Evolutionary conservation across 2,113 vertebrate genomes (phyloP), one percentile per base, ranked within the genome.

Genomic region (Trematocara zebra): DNA sequence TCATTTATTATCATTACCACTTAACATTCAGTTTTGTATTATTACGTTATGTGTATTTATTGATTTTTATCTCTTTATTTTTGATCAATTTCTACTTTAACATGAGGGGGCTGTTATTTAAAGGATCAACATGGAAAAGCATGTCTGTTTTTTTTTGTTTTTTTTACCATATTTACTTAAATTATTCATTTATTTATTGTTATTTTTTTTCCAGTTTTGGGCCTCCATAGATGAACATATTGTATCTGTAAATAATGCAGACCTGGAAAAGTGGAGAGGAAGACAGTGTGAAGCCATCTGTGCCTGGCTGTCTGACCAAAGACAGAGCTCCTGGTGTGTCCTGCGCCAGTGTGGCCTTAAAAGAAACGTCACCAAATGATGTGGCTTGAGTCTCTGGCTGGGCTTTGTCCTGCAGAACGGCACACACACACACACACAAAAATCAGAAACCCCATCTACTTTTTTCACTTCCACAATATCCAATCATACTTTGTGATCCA

Each of bases 221-320:
- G 26, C 26, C 44, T 49, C 72, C 72, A 76, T 0, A 31, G 1
- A 0, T 1, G 7, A 59, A 57, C 5, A 23, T 11, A 23, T 5
- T 17, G 37, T 14, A 8, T 81, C 53, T 33, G 4, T 33, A 5
- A 81, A n/a, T 33, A 4, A 78, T 23, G 15, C 56, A 35, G 35
- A 96, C 95, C 95, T 97, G 96, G 85, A 97, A 97, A 42, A 96
- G 94, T 0, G 95, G 95, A 37, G 96, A 94, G 9, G 96, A 96
- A 2, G 95, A 95, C 6, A 96, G 78, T 10, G 93, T 93, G 88
- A 97, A 96, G 17, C 95, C 95, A 5, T 96, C 95, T 8, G 96
- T 95, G n/a, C 94, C 95, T 18, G 96, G 92, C 67, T 96, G 95
- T 76, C 82, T 94, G 76, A 93, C 85, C 18, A 96, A 88, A 78